Conservation (phyloP, 2,113 vertebrate species). For the Parus major region DNA sequence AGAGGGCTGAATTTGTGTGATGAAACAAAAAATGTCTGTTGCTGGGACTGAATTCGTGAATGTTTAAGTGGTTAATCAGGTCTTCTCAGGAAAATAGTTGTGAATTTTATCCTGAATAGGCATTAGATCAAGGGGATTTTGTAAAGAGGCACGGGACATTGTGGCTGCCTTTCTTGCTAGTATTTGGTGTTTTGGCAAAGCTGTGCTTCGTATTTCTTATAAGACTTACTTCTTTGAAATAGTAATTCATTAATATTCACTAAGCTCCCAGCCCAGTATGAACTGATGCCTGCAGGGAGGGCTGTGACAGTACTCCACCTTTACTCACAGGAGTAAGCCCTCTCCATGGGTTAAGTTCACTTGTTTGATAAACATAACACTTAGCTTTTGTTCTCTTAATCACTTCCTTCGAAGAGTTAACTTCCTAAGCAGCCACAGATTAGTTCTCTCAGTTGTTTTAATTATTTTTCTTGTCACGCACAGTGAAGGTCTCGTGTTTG, state of each 20-base stretch:
- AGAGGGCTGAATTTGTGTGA: neutral
- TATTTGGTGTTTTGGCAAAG: neutral
- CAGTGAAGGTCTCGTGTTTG: slow-evolving; percentile 70
- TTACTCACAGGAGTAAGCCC: neutral
- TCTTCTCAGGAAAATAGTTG: neutral
- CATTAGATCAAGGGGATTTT: neutral
- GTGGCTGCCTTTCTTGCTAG: neutral
- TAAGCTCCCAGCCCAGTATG: neutral
- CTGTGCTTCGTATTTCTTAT: neutral
- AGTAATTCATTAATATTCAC: neutral
- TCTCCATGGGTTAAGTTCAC: neutral
- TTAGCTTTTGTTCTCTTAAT: slow-evolving; percentile 40
- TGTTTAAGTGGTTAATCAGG: neutral
- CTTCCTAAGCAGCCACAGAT: slow-evolving; percentile 62
- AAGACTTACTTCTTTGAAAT: neutral
- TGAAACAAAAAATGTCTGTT: neutral
- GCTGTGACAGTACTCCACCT: neutral
- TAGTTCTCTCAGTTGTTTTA: slow-evolving; percentile 68
- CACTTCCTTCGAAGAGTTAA: slow-evolving; percentile 76
- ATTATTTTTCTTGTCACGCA: slow-evolving; percentile 80
- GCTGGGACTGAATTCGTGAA: neutral
- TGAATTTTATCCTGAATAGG: neutral
- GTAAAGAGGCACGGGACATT: neutral
- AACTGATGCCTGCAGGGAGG: neutral
- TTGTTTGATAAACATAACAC: slow-evolving; percentile 37